These are phyloP conservation scores for Tetraneura akinire DNA, from an alignment of 1,140 invertebrate species.

Conservation along the genomic window DNA sequence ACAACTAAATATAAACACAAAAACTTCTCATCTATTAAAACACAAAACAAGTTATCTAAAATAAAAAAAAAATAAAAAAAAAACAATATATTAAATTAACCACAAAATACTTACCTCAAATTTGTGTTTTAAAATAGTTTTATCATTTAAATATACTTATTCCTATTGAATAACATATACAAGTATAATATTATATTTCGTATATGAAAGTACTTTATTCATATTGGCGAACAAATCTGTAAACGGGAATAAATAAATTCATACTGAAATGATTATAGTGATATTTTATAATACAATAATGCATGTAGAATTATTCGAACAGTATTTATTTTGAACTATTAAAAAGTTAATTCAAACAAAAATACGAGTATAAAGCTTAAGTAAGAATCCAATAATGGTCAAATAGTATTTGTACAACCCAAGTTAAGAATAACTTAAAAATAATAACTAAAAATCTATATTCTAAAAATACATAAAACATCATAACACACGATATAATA, in stretches of 20 bases:
- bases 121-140: background rate
- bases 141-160: too few species aligned
- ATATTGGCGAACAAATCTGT: too few species aligned
- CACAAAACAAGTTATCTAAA: slow-evolving; percentile 22
- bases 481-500: slow-evolving; percentile 29
- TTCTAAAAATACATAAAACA: background rate
- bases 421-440: background rate
- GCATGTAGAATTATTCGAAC: background rate
- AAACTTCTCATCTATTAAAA: slow-evolving; percentile 36
- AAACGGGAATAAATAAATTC: too few species aligned
- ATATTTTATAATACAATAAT: too few species aligned
- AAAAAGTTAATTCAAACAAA: slow-evolving; percentile 13
- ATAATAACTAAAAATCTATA: slow-evolving; percentile 3
- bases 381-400: slow-evolving; percentile 27
- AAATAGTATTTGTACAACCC: slow-evolving; percentile 37
- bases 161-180: too few species aligned
- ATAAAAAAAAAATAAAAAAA: too few species aligned
- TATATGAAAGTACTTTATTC: too few species aligned
- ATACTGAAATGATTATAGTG: too few species aligned
- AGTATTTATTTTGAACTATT: slow-evolving; percentile 1
- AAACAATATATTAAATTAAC: slow-evolving; percentile 1
- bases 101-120: slow-evolving; percentile 33
- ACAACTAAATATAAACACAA: slow-evolving; percentile 26
- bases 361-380: slow-evolving; percentile 36
- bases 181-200: too few species aligned